A percentile compares a stretch with the other conserved stretches of the same genome.
These are phyloP conservation scores for Suillia variegata DNA, from an alignment of 2,888 invertebrate species.

Conservation along the genomic window DNA sequence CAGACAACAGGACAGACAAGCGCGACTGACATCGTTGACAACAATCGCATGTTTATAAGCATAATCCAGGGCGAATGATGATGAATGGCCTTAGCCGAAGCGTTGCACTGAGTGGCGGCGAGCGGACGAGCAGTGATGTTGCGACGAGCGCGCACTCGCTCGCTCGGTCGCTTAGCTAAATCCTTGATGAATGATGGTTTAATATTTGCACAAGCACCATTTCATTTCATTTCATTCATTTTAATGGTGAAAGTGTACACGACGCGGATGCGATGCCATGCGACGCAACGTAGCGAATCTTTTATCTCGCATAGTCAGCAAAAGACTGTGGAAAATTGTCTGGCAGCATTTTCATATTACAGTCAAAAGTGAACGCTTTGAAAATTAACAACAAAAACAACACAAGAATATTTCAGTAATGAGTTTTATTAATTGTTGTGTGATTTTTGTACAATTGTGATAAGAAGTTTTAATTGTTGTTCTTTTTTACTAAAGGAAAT, in stretches of 20 bases:
- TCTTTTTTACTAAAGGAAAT: too few species aligned
- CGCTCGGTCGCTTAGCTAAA: slow-evolving; percentile 44
- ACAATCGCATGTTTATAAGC: slow-evolving; percentile 55
- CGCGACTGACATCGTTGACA: slow-evolving; percentile 47
- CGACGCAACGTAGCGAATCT: too few species aligned
- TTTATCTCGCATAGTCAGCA: slow-evolving; percentile 51
- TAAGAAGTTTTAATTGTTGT: too few species aligned
- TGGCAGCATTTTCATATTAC: too few species aligned
- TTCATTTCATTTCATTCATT: slow-evolving; percentile 1
- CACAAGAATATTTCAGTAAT: too few species aligned
- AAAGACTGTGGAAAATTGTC: slow-evolving; percentile 23
- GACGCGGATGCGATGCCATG: too few species aligned
- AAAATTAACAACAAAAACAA: too few species aligned
- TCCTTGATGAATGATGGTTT: slow-evolving; percentile 48
- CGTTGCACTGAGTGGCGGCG: slow-evolving; percentile 21
- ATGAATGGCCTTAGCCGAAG: slow-evolving; percentile 43
- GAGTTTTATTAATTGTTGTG: too few species aligned
- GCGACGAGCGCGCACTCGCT: slow-evolving; percentile 27
- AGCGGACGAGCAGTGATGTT: neutral
- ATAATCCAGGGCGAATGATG: slow-evolving; percentile 55
- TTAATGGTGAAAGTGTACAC: slow-evolving; percentile 49
- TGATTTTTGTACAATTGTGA: too few species aligned
- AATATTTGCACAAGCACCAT: slow-evolving; percentile 1
- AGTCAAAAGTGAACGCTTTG: too few species aligned
- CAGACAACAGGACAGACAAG: slow-evolving; percentile 17